Evolutionary conservation across 1,140 invertebrate species (phyloP).

Genomic region (Melanaphis sacchari): DNA sequence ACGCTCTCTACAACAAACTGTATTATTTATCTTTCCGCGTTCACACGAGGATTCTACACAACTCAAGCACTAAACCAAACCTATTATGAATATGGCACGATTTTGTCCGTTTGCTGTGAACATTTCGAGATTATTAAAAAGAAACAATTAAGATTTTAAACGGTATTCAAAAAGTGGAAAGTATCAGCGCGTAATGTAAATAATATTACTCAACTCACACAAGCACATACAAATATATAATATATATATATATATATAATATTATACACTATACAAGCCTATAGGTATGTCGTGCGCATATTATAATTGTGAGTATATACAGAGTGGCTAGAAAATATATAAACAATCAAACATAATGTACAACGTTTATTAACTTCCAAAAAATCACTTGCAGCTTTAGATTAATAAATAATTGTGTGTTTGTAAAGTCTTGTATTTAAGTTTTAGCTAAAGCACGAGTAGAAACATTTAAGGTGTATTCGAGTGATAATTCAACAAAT

Average conservation of each 20-base stretch:
- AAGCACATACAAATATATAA: not conserved
- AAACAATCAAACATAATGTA: not conserved
- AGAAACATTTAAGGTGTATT: not conserved
- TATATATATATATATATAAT: not conserved
- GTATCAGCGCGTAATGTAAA: constrained; percentile 4
- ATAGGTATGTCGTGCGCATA: not conserved
- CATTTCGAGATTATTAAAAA: not conserved
- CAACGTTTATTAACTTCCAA: not conserved
- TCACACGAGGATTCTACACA: constrained; percentile 34
- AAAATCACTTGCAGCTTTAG: not conserved
- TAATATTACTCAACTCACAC: not conserved
- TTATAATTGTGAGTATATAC: not conserved
- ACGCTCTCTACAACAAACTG: not conserved
- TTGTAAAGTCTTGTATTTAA: not conserved
- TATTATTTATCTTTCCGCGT: not conserved
- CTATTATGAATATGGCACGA: constrained; percentile 23
- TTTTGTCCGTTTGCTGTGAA: not conserved
- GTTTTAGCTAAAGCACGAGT: not conserved
- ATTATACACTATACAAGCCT: not conserved
- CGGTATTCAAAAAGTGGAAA: not conserved
- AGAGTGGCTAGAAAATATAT: not conserved
- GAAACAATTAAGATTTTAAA: not conserved
- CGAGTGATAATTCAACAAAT: not conserved
- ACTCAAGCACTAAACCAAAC: not conserved
- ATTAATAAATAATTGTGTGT: not conserved